Conservation (phyloP, 2,888 invertebrate species). For the Drosophila aldrichi region DNA sequence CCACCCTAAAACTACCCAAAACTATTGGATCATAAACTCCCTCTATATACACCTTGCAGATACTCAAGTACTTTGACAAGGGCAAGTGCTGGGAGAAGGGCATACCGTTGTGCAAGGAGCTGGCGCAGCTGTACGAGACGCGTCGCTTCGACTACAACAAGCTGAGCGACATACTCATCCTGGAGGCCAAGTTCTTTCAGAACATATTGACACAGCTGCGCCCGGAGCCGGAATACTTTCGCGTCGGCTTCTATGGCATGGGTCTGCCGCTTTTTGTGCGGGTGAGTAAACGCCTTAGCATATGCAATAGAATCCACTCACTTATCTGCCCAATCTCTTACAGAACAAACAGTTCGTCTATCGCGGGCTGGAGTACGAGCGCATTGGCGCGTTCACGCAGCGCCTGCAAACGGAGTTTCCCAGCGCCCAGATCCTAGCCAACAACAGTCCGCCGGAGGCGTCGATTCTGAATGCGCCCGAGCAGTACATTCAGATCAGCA, state of each 20-base stretch:
- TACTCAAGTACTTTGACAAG: constrained; percentile 96
- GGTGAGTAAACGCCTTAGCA: constrained; percentile 86
- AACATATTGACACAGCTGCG: constrained; percentile 94
- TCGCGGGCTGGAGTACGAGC: constrained; percentile 97
- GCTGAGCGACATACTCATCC: constrained; percentile 92
- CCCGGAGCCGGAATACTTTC: constrained; percentile 97
- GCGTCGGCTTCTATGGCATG: constrained; percentile 97
- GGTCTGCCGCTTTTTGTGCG: constrained; percentile 97
- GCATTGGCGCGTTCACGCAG: constrained; percentile 97
- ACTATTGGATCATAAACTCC: not conserved
- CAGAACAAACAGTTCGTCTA: constrained; percentile 98
- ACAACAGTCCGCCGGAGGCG: constrained; percentile 96
- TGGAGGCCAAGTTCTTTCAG: constrained; percentile 95
- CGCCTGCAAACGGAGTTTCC: constrained; percentile 97
- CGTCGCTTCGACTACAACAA: constrained; percentile 95
- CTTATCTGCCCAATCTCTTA: not conserved
- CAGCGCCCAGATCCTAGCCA: constrained; percentile 95
- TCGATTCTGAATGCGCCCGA: constrained; percentile 93
- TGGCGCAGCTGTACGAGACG: constrained; percentile 94
- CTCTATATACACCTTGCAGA: constrained; percentile 85
- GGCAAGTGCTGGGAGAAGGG: constrained; percentile 99
- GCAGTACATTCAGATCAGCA: constrained; percentile 97
- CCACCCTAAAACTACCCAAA: not conserved
- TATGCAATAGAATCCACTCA: not conserved
- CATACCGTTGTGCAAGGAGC: constrained; percentile 94